phyloP scores from a whole-genome alignment of 2,797 vertebrate species.

The Clarias fuscus region DNA sequence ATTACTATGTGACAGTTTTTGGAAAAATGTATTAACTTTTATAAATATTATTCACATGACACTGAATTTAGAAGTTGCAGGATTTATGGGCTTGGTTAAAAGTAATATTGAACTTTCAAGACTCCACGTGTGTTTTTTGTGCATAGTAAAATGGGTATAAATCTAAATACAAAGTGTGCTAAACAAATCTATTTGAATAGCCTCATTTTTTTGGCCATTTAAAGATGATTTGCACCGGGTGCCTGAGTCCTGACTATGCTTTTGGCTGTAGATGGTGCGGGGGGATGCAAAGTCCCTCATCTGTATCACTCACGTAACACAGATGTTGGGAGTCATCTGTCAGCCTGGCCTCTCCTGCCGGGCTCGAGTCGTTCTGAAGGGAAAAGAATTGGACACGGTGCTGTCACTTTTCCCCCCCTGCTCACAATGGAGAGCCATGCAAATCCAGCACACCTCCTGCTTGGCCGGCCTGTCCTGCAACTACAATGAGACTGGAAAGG shows the following conservation, averaged over 20 bases:
- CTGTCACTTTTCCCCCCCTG: conserved; percentile 96
- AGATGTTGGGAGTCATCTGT: conserved; percentile 99
- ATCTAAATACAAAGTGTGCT: background rate
- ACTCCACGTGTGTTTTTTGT: background rate
- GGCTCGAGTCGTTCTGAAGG: conserved; percentile 93
- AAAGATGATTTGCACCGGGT: conserved; percentile 72
- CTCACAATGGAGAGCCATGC: conserved; percentile 97
- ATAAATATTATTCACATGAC: background rate
- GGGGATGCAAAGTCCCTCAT: conserved; percentile 84
- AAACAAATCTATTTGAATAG: background rate
- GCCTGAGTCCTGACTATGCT: conserved; percentile 50
- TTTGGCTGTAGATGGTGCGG: conserved; percentile 58
- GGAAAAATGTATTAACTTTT: background rate
- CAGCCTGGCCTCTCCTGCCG: conserved; percentile 94
- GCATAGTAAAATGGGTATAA: background rate
- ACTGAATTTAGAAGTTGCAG: background rate
- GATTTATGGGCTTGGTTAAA: background rate
- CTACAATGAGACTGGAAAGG: conserved; percentile 74
- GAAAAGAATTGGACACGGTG: conserved; percentile 99
- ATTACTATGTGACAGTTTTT: background rate
- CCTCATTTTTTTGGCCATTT: conserved; percentile 63
- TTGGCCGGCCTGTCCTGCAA: conserved; percentile 86
- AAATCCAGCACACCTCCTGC: conserved; percentile 88
- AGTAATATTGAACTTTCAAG: background rate
- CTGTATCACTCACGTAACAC: conserved; percentile 98